A percentile compares a stretch with the other conserved stretches of the same genome.
Conservation (phyloP, 2,888 invertebrate species). For the Gandaritis pyraliata region DNA sequence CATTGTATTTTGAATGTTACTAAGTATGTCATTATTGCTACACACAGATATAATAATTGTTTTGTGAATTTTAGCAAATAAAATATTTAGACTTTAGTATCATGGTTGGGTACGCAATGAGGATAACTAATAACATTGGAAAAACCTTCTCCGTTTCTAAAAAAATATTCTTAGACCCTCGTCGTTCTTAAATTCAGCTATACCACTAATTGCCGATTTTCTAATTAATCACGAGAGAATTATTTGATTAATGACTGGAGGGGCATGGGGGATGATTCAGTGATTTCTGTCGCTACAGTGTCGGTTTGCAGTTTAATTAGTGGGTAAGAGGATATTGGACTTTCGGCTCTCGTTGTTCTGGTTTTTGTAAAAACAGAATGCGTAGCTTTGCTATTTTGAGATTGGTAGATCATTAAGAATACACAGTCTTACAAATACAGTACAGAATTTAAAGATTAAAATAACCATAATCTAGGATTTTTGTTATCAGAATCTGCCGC, state of each 20-base stretch:
- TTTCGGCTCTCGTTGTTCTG: conserved; percentile 15
- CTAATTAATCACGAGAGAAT: conserved; percentile 80
- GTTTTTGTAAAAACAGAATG: neutral
- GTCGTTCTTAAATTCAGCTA: conserved; percentile 61
- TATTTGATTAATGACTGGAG: conserved; percentile 79
- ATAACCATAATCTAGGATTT: too few species aligned
- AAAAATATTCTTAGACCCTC: conserved; percentile 14
- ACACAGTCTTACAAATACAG: too few species aligned
- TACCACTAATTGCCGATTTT: conserved; percentile 79
- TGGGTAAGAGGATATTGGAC: conserved; percentile 58
- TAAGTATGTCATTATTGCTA: too few species aligned
- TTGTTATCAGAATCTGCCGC: too few species aligned
- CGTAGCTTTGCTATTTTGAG: neutral
- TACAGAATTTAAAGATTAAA: too few species aligned
- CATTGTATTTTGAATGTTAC: too few species aligned
- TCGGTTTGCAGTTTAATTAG: conserved; percentile 70
- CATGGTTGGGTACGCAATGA: neutral
- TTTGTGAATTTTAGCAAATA: too few species aligned
- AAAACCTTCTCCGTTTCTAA: conserved; percentile 15
- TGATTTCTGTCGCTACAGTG: conserved; percentile 59
- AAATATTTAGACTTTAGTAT: too few species aligned
- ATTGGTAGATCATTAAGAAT: too few species aligned
- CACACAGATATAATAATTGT: too few species aligned
- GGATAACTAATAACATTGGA: neutral
- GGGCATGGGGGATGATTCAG: conserved; percentile 61